phyloP scores from a whole-genome alignment of 2,888 invertebrate genomes.

The Caenorhabditis wallacei region DNA sequence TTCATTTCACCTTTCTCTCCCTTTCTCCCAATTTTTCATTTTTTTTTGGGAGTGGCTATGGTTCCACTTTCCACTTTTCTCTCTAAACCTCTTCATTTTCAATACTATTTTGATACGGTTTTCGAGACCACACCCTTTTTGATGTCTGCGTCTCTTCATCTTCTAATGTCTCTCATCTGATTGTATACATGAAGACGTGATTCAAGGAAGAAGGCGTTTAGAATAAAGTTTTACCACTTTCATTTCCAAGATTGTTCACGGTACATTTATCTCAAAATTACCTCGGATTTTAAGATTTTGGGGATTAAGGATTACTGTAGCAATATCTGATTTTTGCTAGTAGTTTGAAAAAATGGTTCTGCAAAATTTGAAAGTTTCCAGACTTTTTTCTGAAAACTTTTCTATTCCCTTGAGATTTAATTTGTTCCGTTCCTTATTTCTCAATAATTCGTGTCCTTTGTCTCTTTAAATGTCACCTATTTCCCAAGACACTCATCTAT shows the following conservation, averaged over 20 bases:
- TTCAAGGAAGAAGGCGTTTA: conserved; percentile 8
- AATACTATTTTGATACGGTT: neutral
- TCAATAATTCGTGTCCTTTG: neutral
- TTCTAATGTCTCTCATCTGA: conserved; percentile 11
- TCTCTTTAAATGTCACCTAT: neutral
- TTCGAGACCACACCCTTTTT: conserved; percentile 47
- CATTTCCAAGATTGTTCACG: conserved; percentile 1
- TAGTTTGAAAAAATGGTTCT: too few relatives aligned
- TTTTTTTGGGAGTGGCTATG: conserved; percentile 47
- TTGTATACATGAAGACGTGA: conserved; percentile 23
- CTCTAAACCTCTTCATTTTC: conserved; percentile 13
- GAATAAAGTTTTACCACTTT: conserved; percentile 34
- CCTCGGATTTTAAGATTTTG: neutral
- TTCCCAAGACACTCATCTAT: neutral
- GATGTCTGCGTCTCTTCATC: conserved; percentile 39
- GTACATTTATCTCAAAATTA: neutral
- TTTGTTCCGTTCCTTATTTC: neutral
- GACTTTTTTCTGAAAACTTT: neutral
- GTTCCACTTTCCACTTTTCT: conserved; percentile 41
- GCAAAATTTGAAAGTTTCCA: too few relatives aligned
- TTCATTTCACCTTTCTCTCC: too few relatives aligned
- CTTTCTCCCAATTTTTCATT: conserved; percentile 15
- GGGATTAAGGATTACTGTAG: neutral
- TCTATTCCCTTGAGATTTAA: neutral
- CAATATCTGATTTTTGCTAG: neutral